These are phyloP conservation scores for Acleris cristana DNA, from an alignment of 2,888 invertebrate species.

Conservation along the genomic window DNA sequence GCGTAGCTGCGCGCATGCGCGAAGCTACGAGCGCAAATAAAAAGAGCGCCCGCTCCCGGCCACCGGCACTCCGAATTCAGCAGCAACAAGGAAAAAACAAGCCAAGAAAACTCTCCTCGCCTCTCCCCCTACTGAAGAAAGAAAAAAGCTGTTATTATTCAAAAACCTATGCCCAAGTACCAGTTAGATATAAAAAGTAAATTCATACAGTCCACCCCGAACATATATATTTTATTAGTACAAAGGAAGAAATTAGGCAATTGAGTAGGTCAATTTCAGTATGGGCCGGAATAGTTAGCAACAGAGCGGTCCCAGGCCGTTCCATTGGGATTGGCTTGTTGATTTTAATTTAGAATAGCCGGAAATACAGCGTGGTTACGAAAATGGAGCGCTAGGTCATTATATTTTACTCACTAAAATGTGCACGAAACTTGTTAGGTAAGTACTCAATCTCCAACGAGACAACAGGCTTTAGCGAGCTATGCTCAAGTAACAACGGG, in stretches of 20 bases:
- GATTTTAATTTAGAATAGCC: constrained; percentile 55
- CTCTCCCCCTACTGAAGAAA: no score
- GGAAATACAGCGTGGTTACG: constrained; percentile 53
- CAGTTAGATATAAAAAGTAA: no score
- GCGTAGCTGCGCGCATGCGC: no score
- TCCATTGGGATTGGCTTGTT: constrained; percentile 33
- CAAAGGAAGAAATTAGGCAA: not conserved
- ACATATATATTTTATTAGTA: not conserved
- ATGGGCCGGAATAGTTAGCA: constrained; percentile 14
- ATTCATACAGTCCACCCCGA: no score
- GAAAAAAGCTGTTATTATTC: no score
- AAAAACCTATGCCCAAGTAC: no score
- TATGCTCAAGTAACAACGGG: constrained; percentile 15
- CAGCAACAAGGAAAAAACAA: no score
- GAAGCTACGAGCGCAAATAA: no score
- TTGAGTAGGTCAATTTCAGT: not conserved
- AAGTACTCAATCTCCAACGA: constrained; percentile 5
- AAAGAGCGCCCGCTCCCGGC: no score
- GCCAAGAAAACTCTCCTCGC: no score
- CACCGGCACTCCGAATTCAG: no score
- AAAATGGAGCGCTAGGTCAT: constrained; percentile 48
- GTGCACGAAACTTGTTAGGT: constrained; percentile 7
- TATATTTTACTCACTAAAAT: constrained; percentile 32
- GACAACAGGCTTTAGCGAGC: constrained; percentile 4
- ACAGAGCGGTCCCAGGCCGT: constrained; percentile 23